Evolutionary conservation across 2,888 invertebrate genomes (phyloP), one percentile per base, ranked within the genome.

Genomic region (Apocheima hispidaria): DNA sequence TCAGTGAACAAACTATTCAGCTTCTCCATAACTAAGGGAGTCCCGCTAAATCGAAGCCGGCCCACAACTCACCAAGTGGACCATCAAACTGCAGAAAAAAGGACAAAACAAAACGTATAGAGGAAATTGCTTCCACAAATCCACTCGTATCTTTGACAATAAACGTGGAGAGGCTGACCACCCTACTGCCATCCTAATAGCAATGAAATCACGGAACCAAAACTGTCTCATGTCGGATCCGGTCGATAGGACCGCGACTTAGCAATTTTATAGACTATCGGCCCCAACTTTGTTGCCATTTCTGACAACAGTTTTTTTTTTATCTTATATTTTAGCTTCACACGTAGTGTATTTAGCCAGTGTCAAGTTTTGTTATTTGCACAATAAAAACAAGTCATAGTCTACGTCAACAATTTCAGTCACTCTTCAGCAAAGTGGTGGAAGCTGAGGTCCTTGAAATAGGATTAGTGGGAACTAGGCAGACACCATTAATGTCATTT

Each of bases 101-200:
- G 92, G 91, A 92, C 92, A 92, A 91, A 92, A 92, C 92, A 92
- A 92, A 92, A 92, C 91, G 91, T 91, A 92, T 92, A 92, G 90
- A 92, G 92, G 91, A 92, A 92, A 92, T 92, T 92, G 92, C 91
- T 91, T 92, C 90, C 91, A 92, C 92, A 92, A 92, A 92, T 92
- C 91, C 90, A 92, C 90, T 92, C 90, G 88, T 92, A 92, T 92
- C 92, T 92, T 86, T 86, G 86, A 88, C 92, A 92, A 91, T 92
- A 92, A 92, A 92, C 85, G 90, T 89, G 83, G 79, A 88, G 84
- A 85, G 87, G 87, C 79, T 84, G 84, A 82, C 86, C 87, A 81
- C 90, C 90, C 90, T 46, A 52, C 56, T 51, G 9, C 43, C 53
- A 36, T 54, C 53, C 60, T 92, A 91, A 92, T 92, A 90, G 92